Evolutionary conservation across 2,888 invertebrate species (phyloP).

Genomic region (Brachypalpus laphriformis): DNA sequence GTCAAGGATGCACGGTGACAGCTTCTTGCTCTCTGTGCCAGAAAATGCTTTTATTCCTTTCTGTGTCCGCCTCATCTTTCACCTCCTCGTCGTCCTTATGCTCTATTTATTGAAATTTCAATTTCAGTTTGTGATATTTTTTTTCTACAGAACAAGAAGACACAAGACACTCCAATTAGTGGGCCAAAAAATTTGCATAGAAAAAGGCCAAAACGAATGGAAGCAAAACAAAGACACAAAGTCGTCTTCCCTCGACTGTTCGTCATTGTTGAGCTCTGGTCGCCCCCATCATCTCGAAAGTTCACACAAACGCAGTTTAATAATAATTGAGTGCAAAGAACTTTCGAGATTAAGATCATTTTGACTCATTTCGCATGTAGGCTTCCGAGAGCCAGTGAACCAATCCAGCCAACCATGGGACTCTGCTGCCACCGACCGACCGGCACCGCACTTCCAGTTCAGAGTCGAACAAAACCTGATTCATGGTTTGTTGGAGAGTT

Average conservation of each 20-base stretch:
- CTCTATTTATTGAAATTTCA: conserved; percentile 50
- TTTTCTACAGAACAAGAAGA: neutral
- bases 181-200: conserved; percentile 48
- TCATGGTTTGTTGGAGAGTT: conserved; percentile 46
- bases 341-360: conserved; percentile 67
- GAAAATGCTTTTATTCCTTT: neutral
- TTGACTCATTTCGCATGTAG: conserved; percentile 69
- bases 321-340: conserved; percentile 72
- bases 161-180: conserved; percentile 36
- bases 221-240: conserved; percentile 7
- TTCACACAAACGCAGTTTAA: conserved; percentile 40
- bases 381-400: conserved; percentile 22
- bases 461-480: conserved; percentile 59
- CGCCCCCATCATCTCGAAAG: conserved; percentile 20
- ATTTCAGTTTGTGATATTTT: conserved; percentile 12
- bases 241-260: conserved; percentile 6
- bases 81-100: neutral
- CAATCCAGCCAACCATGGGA: conserved; percentile 32
- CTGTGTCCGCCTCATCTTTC: neutral
- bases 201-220: neutral
- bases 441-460: neutral
- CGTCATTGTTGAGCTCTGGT: neutral
- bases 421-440: neutral
- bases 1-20: conserved; percentile 64
- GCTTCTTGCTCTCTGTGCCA: conserved; percentile 38